Evolutionary conservation across 2,888 invertebrate species (phyloP), one percentile per base, ranked within the genome.

Genomic region (Ectropis crepuscularia): DNA sequence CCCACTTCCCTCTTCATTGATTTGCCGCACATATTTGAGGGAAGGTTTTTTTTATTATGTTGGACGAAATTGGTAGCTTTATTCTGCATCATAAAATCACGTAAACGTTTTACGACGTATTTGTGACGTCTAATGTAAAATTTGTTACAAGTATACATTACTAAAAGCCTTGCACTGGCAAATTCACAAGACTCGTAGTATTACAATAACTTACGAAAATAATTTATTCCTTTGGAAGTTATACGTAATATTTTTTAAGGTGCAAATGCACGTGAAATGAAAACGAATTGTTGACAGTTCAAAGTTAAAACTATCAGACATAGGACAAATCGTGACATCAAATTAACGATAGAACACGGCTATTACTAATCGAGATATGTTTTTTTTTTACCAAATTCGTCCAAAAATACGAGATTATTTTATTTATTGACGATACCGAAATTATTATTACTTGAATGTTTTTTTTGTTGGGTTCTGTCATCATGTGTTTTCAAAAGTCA

Each of bases 371-470:
- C 8, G 49, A 8, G 68, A 47, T 9, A 1, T 11, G 6, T 28
- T 8, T 39, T 50, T 8, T 39, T 50, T 5, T 81, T 81, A 80
- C 82, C 84, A 85, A 73, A 81, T 87, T 81, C 77, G 76, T 81
- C 66, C 45, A 69, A 42, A 61, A 65, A 72, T 28, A 75, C 79
- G 90, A 91, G 91, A 91, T 92, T 91, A 91, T 90, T 90, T 90
- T 88, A 82, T 88, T 87, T 86, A 83, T 85, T 86, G 83, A 79
- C 73, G 75, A 81, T 76, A 61, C 66, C 61, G 37, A 64, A 60
- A 53, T 72, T 65, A 45, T 16, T 10, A 53, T 72, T 65, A 45
- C 41, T 10, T 53, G 60, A 68, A 62, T 12, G 72, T 71, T 55
- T 39, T 57, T 66, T 77, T 66, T 77, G 70, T 71, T 77, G 68